Base-by-base conservation (phyloP, 2,888 invertebrate species). In the Chamaedrilus cognettii region DNA sequence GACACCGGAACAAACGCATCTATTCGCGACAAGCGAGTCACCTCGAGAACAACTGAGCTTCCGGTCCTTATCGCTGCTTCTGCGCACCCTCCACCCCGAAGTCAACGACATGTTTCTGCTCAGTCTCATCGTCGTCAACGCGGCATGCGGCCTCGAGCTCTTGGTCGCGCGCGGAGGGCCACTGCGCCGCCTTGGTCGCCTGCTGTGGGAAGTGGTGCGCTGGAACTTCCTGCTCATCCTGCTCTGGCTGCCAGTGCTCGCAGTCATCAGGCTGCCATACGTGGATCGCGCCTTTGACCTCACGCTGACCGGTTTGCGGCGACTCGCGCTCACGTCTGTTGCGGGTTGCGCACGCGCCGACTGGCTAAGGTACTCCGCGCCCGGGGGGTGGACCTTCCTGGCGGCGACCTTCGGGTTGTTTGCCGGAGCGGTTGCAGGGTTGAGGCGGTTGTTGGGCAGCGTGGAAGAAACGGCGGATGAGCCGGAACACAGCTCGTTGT, bases 51-150 rank as follows among this genome's bases (percentile, higher is more conserved):
- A 80, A 62, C 78, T 84, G 64, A 85, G 82, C 65, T 86, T 82
- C 74, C 72, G 75, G 59, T 79, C 84, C 2, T 82, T 87, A 82
- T 84, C 85, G 71, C 72, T 80, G 30, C 85, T 84, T 72, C 77
- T 87, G 31, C 80, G 82, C 69, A 80, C 82, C 42, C 75, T 86
- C 2, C 83, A 85, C 70, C 87, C 87, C 2, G 86, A 86, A 76
- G 80, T 84, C 68, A 87, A 86, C 77, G 87, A 87, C 77, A 78
- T 86, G 19, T 87, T 87, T 75, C 77, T 86, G 11, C 75, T 83
- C 58, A 85, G 83, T 71, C 77, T 87, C 49, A 72, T 84, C 26
- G 65, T 85, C 15, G 81, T 84, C 61, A 87, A 86, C 76, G 75
- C 85, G 70, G 74, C 85, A 34, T 84, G 84, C 19, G 78, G 80